Conservation (phyloP, 2,113 vertebrate genomes). For the Pagrus major region DNA sequence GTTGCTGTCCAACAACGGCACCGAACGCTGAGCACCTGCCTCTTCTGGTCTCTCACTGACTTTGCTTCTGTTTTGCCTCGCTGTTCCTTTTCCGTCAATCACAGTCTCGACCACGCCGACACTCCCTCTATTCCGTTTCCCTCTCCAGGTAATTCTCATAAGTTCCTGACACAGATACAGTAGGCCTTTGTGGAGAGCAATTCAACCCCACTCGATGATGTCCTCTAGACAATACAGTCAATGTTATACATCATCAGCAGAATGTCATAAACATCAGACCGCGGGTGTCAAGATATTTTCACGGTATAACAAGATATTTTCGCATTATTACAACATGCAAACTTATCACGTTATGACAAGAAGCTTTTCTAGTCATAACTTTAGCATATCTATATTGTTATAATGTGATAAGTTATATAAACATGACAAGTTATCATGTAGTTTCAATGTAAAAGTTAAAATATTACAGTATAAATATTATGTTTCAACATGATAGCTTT, state of each 20-base stretch:
- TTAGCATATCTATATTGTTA: too few species aligned
- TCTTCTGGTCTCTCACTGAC: conserved; percentile 16
- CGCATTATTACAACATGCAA: too few species aligned
- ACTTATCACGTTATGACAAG: too few species aligned
- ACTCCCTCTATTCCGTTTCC: conserved; percentile 24
- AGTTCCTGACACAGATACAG: conserved; percentile 37
- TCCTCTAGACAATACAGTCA: neutral
- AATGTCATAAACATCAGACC: neutral
- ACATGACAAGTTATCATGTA: too few species aligned
- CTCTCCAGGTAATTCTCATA: conserved; percentile 45
- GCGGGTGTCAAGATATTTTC: neutral
- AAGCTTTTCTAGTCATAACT: too few species aligned
- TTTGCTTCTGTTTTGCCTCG: conserved; percentile 8
- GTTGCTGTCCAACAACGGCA: neutral
- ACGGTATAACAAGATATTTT: too few species aligned
- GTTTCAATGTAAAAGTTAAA: too few species aligned
- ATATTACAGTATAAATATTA: too few species aligned
- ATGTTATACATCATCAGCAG: neutral
- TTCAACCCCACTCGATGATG: conserved; percentile 31
- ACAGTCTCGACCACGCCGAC: conserved; percentile 13
- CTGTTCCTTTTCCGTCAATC: conserved; percentile 23
- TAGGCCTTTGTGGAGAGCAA: conserved; percentile 23
- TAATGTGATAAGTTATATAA: too few species aligned
- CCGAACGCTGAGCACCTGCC: conserved; percentile 20
- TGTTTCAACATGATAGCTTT: too few species aligned